phyloP scores from a whole-genome alignment of 2,888 invertebrate genomes.

The Dusona sp. region DNA sequence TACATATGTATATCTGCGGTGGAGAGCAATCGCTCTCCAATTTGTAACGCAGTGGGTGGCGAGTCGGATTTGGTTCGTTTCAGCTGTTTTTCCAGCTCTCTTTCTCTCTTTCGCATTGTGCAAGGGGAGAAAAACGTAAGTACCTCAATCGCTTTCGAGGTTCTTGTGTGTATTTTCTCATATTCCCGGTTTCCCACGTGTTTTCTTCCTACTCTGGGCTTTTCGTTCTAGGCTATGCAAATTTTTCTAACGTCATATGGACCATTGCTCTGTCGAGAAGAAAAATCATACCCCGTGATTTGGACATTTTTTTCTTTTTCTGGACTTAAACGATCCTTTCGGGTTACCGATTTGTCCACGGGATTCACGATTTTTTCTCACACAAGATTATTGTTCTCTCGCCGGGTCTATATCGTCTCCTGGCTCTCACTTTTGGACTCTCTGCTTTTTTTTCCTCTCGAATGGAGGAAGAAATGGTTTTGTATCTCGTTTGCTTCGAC shows the following conservation, averaged over 20 bases:
- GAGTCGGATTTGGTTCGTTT: conserved; percentile 32
- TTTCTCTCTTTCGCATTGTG: not conserved
- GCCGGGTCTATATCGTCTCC: conserved; percentile 3
- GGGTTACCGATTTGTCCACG: not conserved
- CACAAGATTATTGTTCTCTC: not conserved
- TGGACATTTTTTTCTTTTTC: not conserved
- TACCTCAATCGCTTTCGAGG: not conserved
- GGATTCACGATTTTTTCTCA: not conserved
- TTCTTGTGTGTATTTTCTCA: not conserved
- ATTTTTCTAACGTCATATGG: not conserved
- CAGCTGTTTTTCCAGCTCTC: not conserved
- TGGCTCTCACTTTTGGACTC: conserved; percentile 2
- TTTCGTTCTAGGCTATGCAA: not conserved
- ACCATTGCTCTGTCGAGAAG: not conserved
- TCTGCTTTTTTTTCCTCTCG: not conserved
- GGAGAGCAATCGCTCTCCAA: conserved; percentile 50
- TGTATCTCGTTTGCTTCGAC: not conserved
- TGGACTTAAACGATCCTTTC: not conserved
- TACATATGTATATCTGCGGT: not conserved
- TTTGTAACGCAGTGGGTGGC: conserved; percentile 59
- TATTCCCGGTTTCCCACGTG: not conserved
- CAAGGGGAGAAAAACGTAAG: not conserved
- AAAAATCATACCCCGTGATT: not conserved
- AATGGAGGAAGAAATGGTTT: not conserved
- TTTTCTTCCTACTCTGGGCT: not conserved